These are phyloP conservation scores for Limnephilus lunatus DNA, from an alignment of 2,888 invertebrate genomes.

Conservation along the genomic window DNA sequence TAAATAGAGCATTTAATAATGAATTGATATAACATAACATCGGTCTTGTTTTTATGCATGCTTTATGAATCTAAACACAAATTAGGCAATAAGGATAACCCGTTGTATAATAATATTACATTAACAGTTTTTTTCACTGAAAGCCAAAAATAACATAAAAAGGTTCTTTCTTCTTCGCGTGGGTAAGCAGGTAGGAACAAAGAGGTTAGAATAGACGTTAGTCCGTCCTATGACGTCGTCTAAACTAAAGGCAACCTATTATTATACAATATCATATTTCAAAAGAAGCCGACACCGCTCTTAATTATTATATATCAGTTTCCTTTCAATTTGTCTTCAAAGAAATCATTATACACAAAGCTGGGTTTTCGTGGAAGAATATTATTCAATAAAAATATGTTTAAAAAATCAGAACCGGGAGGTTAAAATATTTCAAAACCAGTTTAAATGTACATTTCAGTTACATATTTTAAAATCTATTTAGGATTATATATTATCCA, in stretches of 20 bases:
- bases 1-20: neutral
- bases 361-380: neutral
- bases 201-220: neutral
- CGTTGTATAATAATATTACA: neutral
- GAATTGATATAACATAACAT: neutral
- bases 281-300: neutral
- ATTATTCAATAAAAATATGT: neutral
- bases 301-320: neutral
- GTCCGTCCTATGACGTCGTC: neutral
- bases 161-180: neutral
- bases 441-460: neutral
- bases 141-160: neutral
- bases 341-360: neutral
- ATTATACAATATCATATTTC: neutral
- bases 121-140: neutral
- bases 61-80: neutral
- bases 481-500: too few relatives aligned
- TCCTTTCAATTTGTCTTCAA: neutral
- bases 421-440: neutral
- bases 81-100: neutral
- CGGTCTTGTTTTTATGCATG: neutral
- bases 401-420: neutral
- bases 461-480: neutral
- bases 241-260: neutral
- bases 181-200: neutral